These are phyloP conservation scores for Columba guinea DNA, from an alignment of 2,797 vertebrate genomes.

Conservation along the genomic window DNA sequence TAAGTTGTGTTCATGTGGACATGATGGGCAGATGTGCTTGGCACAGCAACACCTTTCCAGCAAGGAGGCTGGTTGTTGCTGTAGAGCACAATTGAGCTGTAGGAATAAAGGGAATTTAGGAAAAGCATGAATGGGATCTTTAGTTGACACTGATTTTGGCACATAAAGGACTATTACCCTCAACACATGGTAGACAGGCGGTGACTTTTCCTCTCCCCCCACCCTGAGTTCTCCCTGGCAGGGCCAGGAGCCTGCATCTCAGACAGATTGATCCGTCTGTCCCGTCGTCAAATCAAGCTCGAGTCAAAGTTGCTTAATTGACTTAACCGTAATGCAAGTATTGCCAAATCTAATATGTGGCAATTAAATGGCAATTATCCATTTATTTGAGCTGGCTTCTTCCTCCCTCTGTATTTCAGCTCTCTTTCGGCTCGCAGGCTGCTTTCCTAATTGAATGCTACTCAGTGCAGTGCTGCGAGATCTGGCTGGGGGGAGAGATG, in stretches of 20 bases:
- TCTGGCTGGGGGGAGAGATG: background rate
- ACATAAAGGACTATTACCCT: background rate
- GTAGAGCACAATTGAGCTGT: background rate
- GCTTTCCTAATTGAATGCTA: background rate
- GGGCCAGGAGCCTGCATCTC: background rate
- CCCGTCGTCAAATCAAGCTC: background rate
- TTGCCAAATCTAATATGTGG: constrained; percentile 42
- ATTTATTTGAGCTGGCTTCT: constrained; percentile 49
- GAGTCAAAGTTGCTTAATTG: constrained; percentile 33
- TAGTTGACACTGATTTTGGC: background rate
- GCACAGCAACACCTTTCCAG: background rate
- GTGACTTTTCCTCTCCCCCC: background rate
- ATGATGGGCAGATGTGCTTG: background rate
- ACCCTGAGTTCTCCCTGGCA: background rate
- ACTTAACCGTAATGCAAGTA: background rate
- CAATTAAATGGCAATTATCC: constrained; percentile 64
- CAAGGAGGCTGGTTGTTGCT: background rate
- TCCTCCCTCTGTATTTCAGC: constrained; percentile 9
- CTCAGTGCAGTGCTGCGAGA: fast-evolving
- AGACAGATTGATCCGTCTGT: constrained; percentile 27
- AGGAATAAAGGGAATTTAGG: background rate
- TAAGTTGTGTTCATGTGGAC: background rate
- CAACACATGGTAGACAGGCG: fast-evolving
- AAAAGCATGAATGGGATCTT: background rate
- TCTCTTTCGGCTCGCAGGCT: background rate